Percentiles rank a stretch among this genome's conserved stretches.
These are phyloP conservation scores for Apocrypta bakeri DNA, from an alignment of 1,140 invertebrate genomes.

Conservation along the genomic window DNA sequence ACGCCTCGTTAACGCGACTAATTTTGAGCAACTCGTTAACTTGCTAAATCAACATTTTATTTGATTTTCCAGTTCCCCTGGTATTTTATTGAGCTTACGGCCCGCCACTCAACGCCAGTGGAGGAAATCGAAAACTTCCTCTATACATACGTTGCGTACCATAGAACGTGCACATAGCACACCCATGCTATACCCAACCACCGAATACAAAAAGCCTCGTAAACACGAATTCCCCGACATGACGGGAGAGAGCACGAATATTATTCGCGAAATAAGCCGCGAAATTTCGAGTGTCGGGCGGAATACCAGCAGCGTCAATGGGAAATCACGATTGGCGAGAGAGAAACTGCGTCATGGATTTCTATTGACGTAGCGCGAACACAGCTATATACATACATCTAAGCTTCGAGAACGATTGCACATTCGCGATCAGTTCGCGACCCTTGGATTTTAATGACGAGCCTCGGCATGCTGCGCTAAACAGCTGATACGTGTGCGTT, in stretches of 20 bases:
- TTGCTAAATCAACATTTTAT: no score
- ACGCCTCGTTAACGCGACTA: no score
- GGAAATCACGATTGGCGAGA: neutral
- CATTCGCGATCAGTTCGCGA: neutral
- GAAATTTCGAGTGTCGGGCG: constrained; percentile 15
- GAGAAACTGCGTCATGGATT: neutral
- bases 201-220: constrained; percentile 4
- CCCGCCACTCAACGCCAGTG: no score
- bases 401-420: neutral
- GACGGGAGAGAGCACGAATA: neutral
- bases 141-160: no score
- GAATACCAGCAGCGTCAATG: neutral
- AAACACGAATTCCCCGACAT: neutral
- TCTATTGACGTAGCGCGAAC: neutral
- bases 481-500: neutral
- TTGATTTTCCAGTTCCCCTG: no score
- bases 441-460: neutral
- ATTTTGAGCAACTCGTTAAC: no score
- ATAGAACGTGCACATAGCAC: no score
- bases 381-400: neutral
- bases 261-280: constrained; percentile 18
- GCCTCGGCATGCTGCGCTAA: neutral
- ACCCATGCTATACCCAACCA: no score
- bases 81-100: no score
- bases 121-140: no score